Evolutionary conservation across 1,140 invertebrate genomes (phyloP), one percentile per base, ranked within the genome.

Genomic region (Scaptodrosophila lebanonensis): DNA sequence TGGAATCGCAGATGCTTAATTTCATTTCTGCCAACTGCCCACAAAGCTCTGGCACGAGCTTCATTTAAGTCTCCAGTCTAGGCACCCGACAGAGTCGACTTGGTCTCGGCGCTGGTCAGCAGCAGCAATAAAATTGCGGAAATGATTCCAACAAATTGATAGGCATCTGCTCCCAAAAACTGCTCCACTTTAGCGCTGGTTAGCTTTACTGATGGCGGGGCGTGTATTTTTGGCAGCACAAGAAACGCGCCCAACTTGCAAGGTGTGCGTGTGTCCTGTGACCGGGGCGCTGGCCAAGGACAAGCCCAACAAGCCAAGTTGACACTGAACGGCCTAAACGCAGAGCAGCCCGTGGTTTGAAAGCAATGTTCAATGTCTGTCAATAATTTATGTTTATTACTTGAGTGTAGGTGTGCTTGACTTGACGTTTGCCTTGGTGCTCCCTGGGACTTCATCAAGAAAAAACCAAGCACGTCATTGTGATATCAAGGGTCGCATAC

Each of bases 71-170:
- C 22, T 33, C 2, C 12, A n/a, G 3, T 13, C n/a, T n/a, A n/a
- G n/a, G n/a, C n/a, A n/a, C n/a, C n/a, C 32, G 3, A 33, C 32
- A 33, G 12, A 3, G 8, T 33, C n/a, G n/a, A n/a, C n/a, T n/a
- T n/a, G n/a, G n/a, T n/a, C n/a, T n/a, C 72, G 72, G 79, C 72
- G 4, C n/a, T 29, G n/a, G 35, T 22, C 15, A 49, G 22, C 39
- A 39, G 42, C 29, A 33, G 65, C 75, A 79, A 75, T 79, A 75
- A 82, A 79, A 82, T 75, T 75, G 75, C 75, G 75, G 75, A 79
- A 82, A 82, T 79, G 68, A 73, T 79, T 82, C 64, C 69, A 66
- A 73, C 75, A 82, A 79, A 79, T 82, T 79, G 75, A 79, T 79
- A 69, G 75, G 69, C 66, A 59, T 75, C 58, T 42, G 42, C 45